Evolutionary conservation across 2,113 vertebrate genomes (phyloP).

Genomic region (Aphyosemion australe): DNA sequence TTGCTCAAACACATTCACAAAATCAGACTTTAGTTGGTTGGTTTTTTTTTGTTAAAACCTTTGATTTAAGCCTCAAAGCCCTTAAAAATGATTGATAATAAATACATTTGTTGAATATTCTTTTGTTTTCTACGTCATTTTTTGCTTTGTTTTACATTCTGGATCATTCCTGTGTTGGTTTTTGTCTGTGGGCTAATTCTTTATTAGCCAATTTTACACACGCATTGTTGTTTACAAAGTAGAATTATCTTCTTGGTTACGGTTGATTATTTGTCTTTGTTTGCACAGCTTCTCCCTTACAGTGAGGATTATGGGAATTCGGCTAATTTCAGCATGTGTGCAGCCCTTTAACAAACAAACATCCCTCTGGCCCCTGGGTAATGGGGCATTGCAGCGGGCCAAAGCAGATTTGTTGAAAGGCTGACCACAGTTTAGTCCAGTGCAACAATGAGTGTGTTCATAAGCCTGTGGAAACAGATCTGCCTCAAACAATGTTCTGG

Average conservation of each 20-base stretch:
- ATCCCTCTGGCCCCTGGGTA: background rate
- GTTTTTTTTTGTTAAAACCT: too few species aligned
- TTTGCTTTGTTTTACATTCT: too few species aligned
- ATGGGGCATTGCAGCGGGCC: background rate
- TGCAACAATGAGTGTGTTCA: slow-evolving; percentile 1
- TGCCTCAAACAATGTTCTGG: background rate
- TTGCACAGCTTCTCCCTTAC: background rate
- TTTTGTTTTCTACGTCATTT: too few species aligned
- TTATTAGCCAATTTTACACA: background rate
- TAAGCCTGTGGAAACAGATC: background rate
- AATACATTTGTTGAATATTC: too few species aligned
- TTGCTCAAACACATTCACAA: too few species aligned
- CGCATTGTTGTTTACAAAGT: background rate
- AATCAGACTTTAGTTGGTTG: too few species aligned
- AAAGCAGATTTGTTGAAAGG: background rate
- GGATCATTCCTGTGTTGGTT: background rate
- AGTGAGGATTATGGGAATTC: slow-evolving; percentile 3
- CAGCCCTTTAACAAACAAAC: background rate
- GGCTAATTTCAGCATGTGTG: background rate
- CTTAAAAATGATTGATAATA: too few species aligned
- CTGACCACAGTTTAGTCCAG: background rate
- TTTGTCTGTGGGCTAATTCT: background rate
- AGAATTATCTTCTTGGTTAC: background rate
- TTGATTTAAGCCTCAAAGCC: too few species aligned
- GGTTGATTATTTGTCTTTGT: background rate